Conservation (phyloP, 30 jellyfish, hydroid and myxozoan genomes). For the Cassiopea andromeda region DNA sequence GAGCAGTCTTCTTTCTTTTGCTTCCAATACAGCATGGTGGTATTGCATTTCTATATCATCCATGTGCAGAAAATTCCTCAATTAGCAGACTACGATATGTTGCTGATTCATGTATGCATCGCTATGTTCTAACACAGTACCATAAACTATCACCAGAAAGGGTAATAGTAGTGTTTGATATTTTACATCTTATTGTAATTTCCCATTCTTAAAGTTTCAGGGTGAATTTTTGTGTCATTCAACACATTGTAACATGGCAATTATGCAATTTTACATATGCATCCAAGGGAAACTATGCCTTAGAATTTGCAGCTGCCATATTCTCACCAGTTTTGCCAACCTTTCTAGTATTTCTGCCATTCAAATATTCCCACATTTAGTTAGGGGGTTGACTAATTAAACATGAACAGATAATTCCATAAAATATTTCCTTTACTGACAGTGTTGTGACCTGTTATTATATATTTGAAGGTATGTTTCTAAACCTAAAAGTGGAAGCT, state of each 20-base stretch:
- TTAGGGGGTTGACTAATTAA: too few species aligned
- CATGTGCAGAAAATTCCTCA: conserved; percentile 57
- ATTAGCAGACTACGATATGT: conserved; percentile 42
- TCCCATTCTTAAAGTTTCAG: background rate
- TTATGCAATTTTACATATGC: too few species aligned
- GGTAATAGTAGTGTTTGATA: conserved; percentile 16
- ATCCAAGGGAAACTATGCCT: too few species aligned
- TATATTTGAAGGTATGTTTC: too few species aligned
- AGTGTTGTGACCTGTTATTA: too few species aligned
- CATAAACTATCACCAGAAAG: conserved; percentile 48
- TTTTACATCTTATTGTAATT: background rate
- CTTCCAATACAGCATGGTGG: conserved; percentile 79
- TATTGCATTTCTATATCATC: conserved; percentile 85
- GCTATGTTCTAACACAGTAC: conserved; percentile 78
- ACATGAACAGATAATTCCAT: too few species aligned
- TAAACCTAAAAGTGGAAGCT: too few species aligned
- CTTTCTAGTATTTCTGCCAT: too few species aligned
- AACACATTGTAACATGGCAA: background rate
- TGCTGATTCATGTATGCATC: conserved; percentile 72
- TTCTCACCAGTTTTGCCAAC: too few species aligned
- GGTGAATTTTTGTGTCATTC: background rate
- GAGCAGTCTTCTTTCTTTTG: background rate
- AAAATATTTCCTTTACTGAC: too few species aligned
- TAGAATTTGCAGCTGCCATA: too few species aligned
- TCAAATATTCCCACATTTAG: too few species aligned